phyloP scores from a whole-genome alignment of 2,797 vertebrate species.

The Oophaga sylvatica region DNA sequence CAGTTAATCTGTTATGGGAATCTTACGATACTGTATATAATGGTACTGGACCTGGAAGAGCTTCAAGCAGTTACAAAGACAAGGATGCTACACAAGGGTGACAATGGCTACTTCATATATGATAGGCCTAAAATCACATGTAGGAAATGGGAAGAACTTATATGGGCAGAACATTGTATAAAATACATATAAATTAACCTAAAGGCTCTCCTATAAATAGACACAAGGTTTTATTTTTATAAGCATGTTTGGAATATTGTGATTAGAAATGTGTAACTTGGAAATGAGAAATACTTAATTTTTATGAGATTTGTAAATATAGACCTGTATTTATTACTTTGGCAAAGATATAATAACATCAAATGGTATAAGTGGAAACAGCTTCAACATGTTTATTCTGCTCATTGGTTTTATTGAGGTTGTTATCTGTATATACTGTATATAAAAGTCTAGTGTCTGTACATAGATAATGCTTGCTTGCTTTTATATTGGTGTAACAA shows the following conservation, averaged over 20 bases:
- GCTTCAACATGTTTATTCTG: constrained; percentile 72
- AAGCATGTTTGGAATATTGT: constrained; percentile 78
- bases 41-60: not conserved
- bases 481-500: constrained; percentile 77
- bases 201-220: constrained; percentile 57
- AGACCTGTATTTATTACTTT: constrained; percentile 84
- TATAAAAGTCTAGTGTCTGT: constrained; percentile 81
- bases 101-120: constrained; percentile 1
- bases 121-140: not conserved
- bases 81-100: not conserved
- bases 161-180: constrained; percentile 37
- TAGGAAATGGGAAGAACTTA: not conserved
- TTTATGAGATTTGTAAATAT: constrained; percentile 82
- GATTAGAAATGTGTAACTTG: constrained; percentile 78
- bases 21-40: not conserved
- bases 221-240: constrained; percentile 78
- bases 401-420: constrained; percentile 70
- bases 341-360: constrained; percentile 72
- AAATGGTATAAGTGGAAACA: constrained; percentile 72
- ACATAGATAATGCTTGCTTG: constrained; percentile 78
- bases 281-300: constrained; percentile 75
- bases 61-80: not conserved
- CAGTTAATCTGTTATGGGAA: not conserved
- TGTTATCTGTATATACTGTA: constrained; percentile 77
- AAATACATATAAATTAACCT: constrained; percentile 31